These are phyloP conservation scores for Nemotelus pantherinus DNA, from an alignment of 2,888 invertebrate species.

Conservation along the genomic window DNA sequence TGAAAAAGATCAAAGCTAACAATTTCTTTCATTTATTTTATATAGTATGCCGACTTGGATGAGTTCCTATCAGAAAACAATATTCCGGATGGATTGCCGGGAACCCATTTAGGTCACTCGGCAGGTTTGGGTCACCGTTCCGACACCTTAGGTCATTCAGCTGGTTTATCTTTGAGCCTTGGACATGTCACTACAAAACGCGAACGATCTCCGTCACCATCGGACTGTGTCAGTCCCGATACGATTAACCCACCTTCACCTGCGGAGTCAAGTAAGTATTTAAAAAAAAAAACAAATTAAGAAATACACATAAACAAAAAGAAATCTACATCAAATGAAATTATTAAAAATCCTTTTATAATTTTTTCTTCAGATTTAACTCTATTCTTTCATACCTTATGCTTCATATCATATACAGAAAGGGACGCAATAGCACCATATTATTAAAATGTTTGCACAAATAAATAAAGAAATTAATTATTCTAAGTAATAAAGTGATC, in stretches of 20 bases:
- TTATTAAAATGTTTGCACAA: no score
- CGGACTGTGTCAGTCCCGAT: constrained; percentile 89
- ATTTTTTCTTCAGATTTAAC: background rate
- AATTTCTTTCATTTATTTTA: background rate
- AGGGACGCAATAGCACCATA: no score
- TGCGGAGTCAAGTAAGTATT: constrained; percentile 85
- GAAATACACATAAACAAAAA: background rate
- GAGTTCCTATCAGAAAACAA: constrained; percentile 96
- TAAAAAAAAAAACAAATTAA: constrained; percentile 8
- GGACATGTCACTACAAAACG: constrained; percentile 80
- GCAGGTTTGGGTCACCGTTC: constrained; percentile 64
- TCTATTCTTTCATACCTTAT: no score
- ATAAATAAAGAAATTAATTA: no score
- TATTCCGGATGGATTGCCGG: constrained; percentile 82
- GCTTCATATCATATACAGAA: no score
- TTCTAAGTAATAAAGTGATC: no score
- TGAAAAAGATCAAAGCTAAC: background rate
- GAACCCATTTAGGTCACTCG: constrained; percentile 67
- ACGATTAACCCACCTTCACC: constrained; percentile 90
- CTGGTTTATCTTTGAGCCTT: constrained; percentile 69
- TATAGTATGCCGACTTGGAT: constrained; percentile 94
- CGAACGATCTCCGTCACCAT: constrained; percentile 87
- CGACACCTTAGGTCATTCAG: constrained; percentile 66
- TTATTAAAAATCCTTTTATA: background rate
- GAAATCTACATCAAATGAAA: background rate